Evolutionary conservation across 2,113 vertebrate species (phyloP).

Genomic region (Gambusia affinis): DNA sequence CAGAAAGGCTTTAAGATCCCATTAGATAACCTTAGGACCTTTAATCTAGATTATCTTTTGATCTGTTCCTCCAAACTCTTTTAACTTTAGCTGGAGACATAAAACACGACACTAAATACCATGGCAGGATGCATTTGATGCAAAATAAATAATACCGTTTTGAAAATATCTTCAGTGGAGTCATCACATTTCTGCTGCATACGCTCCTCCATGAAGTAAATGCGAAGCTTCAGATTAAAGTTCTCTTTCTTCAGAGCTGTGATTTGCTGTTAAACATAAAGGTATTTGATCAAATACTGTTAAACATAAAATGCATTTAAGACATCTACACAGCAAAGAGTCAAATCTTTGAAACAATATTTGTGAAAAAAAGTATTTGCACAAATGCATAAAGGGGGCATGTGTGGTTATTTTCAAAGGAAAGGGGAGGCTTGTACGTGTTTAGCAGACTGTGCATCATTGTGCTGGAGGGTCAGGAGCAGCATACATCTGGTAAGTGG

Average conservation of each 20-base stretch:
- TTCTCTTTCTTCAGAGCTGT: slow-evolving; percentile 97
- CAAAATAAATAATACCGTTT: slow-evolving; percentile 80
- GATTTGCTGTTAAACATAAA: slow-evolving; percentile 85
- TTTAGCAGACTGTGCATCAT: slow-evolving; percentile 77
- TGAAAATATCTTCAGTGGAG: slow-evolving; percentile 90
- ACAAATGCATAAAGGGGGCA: slow-evolving; percentile 12
- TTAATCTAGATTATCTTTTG: background rate
- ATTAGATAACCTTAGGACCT: background rate
- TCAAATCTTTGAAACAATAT: background rate
- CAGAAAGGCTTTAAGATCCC: background rate
- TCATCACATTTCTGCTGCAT: slow-evolving; percentile 94
- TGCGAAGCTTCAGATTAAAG: slow-evolving; percentile 97
- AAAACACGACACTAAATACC: background rate
- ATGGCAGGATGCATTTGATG: background rate
- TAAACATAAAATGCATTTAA: background rate
- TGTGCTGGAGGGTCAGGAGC: slow-evolving; percentile 70
- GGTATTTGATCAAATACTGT: background rate
- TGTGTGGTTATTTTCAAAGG: slow-evolving; percentile 44
- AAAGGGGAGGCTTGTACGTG: slow-evolving; percentile 39
- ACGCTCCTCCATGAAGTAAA: slow-evolving; percentile 96
- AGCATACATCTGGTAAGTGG: slow-evolving; percentile 74
- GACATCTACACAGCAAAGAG: slow-evolving; percentile 10
- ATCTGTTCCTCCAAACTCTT: background rate
- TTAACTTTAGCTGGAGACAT: background rate
- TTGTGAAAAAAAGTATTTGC: slow-evolving; percentile 16